phyloP scores from a whole-genome alignment of 1,140 invertebrate genomes.

The Drosophila athabasca region DNA sequence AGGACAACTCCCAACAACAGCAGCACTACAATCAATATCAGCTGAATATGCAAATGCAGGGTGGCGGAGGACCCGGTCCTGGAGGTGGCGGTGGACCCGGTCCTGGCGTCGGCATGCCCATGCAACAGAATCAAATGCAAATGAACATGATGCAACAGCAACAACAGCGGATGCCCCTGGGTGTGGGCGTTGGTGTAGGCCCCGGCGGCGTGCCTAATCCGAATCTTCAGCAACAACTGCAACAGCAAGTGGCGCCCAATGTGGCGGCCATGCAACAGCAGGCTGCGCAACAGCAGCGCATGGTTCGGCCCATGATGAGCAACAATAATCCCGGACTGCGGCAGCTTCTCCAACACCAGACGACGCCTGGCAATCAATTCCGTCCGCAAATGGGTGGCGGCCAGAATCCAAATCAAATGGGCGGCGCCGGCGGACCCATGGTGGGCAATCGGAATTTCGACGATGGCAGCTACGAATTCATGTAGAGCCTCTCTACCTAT shows the following conservation, averaged over 20 bases:
- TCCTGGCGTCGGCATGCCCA: constrained; percentile 62
- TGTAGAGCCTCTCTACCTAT: constrained; percentile 47
- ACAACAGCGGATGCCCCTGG: constrained; percentile 74
- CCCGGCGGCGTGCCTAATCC: constrained; percentile 58
- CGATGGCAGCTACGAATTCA: constrained; percentile 77
- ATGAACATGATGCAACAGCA: constrained; percentile 84
- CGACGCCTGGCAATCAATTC: constrained; percentile 75
- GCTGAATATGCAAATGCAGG: constrained; percentile 69
- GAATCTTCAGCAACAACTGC: constrained; percentile 71
- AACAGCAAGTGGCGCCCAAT: constrained; percentile 67
- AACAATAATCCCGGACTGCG: constrained; percentile 88
- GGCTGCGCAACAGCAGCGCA: constrained; percentile 83
- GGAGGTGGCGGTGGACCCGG: constrained; percentile 37
- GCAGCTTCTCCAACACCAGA: constrained; percentile 88
- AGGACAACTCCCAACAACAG: constrained; percentile 71
- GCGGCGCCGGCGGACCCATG: constrained; percentile 73
- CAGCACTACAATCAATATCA: constrained; percentile 78
- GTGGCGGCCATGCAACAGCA: constrained; percentile 73
- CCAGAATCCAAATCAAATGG: constrained; percentile 76
- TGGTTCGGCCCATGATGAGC: constrained; percentile 87
- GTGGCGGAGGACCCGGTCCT: constrained; percentile 44
- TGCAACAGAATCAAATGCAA: constrained; percentile 79
- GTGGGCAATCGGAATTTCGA: constrained; percentile 79
- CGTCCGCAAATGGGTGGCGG: constrained; percentile 79
- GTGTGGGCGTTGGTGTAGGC: constrained; percentile 32